Evolutionary conservation across 1,140 invertebrate species (phyloP).

Genomic region (Forficula auricularia): DNA sequence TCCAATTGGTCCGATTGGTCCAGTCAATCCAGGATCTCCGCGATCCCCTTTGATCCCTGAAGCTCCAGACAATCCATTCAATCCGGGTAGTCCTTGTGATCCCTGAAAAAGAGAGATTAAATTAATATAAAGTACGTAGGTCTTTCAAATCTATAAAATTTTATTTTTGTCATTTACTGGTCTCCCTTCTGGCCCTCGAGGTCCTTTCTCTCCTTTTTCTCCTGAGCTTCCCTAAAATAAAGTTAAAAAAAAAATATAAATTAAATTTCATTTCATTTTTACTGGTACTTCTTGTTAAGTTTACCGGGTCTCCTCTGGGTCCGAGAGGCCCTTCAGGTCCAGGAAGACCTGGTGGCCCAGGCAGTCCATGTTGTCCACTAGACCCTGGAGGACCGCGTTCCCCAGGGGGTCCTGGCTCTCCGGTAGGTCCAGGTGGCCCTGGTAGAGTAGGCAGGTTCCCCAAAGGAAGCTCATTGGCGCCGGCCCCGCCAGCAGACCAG

Average conservation of each 20-base stretch:
- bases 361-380: constrained; percentile 30
- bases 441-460: constrained; percentile 8
- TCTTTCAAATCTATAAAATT: too few relatives aligned
- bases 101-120: constrained; percentile 16
- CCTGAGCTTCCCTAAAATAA: constrained; percentile 20
- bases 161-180: too few relatives aligned
- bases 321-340: constrained; percentile 20
- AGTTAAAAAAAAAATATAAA: too few relatives aligned
- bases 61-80: constrained; percentile 20
- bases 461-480: constrained; percentile 10
- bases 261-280: too few relatives aligned
- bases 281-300: too few relatives aligned
- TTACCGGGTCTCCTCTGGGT: constrained; percentile 15
- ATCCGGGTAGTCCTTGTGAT: constrained; percentile 20
- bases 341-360: constrained; percentile 17
- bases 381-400: constrained; percentile 18
- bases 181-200: constrained; percentile 20
- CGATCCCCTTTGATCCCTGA: constrained; percentile 25
- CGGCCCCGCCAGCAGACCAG: constrained; percentile 19
- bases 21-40: constrained; percentile 30
- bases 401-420: constrained; percentile 21
- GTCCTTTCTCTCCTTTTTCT: constrained; percentile 20
- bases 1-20: constrained; percentile 19
- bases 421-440: constrained; percentile 17
- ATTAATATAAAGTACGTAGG: not conserved